Evolutionary conservation across 1,140 invertebrate species (phyloP), one percentile per base, ranked within the genome.

Genomic region (Hesperophylax magnus): DNA sequence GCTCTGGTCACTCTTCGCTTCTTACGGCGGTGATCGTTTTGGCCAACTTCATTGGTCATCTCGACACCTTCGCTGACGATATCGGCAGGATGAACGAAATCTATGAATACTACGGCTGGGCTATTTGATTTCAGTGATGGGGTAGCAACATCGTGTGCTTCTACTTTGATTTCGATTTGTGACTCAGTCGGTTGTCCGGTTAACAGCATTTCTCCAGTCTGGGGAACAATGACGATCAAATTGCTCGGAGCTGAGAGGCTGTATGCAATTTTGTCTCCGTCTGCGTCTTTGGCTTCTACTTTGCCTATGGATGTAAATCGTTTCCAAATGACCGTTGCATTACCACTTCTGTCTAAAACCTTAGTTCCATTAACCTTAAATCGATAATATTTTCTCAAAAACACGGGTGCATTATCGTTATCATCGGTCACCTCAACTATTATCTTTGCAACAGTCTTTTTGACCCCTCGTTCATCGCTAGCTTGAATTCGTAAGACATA

Each of bases 331-430:
- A 91, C 91, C 53, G 92, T 91, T 27, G 88, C 86, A 84, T 92
- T 87, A 52, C 88, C 88, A 14, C 91, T 89, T 54, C 88, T 87
- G 81, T 91, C 91, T 27, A 91, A 79, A 0, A 89, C 87, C 47
- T 92, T 91, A 31, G 91, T 87, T 31, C 92, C 91, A 72, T 91
- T 92, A 15, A 97, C 91, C 61, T 93, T 92, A 85, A 97, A 97
- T 63, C 93, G 92, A 86, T 97, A 98, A 18, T 94, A 90, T 63
- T 92, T 91, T 58, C 94, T 91, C 1, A 93, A 92, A 86, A 98
- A 98, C 11, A 94, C 89, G 0, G 97, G 97, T 77, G 93, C 92
- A 86, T 98, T 97, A 88, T 98, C 97, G 87, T 99, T 98, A 84
- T 95, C 94, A 86, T 98, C 97, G 0, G 93, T 86, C 0, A 99